Percentiles rank a stretch among this genome's conserved stretches.
These are phyloP conservation scores for Amia ocellicauda DNA, from an alignment of 2,113 vertebrate species.

Conservation along the genomic window DNA sequence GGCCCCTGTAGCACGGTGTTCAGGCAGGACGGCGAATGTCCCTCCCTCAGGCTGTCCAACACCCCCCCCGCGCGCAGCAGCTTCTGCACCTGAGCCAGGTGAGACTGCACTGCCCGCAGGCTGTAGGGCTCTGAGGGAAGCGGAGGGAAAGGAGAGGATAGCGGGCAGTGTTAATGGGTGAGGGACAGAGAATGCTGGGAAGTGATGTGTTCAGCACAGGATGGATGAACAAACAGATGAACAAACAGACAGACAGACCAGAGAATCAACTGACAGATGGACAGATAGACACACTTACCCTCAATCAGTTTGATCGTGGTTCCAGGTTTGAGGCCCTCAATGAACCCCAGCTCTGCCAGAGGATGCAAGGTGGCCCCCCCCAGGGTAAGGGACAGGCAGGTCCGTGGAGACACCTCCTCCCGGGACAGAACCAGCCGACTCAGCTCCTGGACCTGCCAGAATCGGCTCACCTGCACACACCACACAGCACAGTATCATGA, in stretches of 20 bases:
- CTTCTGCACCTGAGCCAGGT: constrained; percentile 66
- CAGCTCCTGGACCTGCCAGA: constrained; percentile 66
- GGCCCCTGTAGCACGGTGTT: constrained; percentile 57
- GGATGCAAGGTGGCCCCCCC: constrained; percentile 60
- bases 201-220: too few relatives aligned
- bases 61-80: constrained; percentile 60
- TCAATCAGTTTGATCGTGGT: constrained; percentile 61
- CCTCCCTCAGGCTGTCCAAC: constrained; percentile 66
- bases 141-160: background rate
- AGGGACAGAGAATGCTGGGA: too few relatives aligned
- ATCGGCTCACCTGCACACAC: constrained; percentile 50
- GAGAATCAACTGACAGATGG: background rate
- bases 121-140: constrained; percentile 69
- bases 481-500: background rate
- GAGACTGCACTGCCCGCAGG: constrained; percentile 53
- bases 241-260: background rate
- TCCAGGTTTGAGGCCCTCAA: constrained; percentile 65
- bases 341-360: constrained; percentile 50
- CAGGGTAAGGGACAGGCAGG: constrained; percentile 55
- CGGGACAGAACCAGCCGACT: constrained; percentile 50
- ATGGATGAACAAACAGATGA: background rate
- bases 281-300: constrained; percentile 40
- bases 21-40: constrained; percentile 64
- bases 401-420: constrained; percentile 63
- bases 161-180: too few relatives aligned